phyloP scores from a whole-genome alignment of 64 coral and sea anemone species.

The Astreopora myriophthalma region DNA sequence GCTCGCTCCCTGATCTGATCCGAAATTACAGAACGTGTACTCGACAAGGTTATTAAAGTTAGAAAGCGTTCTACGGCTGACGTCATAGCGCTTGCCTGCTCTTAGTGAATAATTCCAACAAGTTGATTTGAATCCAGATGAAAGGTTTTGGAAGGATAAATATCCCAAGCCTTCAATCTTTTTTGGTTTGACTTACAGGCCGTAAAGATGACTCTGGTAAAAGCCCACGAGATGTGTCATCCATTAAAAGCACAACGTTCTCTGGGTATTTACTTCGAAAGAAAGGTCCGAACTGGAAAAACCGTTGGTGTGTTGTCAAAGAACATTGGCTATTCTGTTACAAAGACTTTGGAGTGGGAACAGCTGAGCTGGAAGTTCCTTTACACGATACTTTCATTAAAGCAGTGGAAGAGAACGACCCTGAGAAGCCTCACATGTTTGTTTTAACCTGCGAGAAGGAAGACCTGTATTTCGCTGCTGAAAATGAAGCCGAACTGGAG shows the following conservation, averaged over 20 bases:
- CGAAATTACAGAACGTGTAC: no score
- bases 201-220: slow-evolving; percentile 62
- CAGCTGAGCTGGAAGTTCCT: slow-evolving; percentile 75
- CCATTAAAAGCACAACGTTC: slow-evolving; percentile 63
- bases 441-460: slow-evolving; percentile 64
- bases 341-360: slow-evolving; percentile 78
- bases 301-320: slow-evolving; percentile 91
- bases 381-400: slow-evolving; percentile 56
- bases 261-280: slow-evolving; percentile 89
- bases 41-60: no score
- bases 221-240: slow-evolving; percentile 1
- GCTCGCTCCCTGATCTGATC: no score
- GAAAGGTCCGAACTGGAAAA: slow-evolving; percentile 85
- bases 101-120: no score
- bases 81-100: no score
- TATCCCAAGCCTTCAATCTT: no score
- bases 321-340: slow-evolving; percentile 74
- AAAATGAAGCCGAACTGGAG: slow-evolving; percentile 89
- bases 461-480: slow-evolving; percentile 62
- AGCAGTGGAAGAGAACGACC: slow-evolving; percentile 33
- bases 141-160: no score
- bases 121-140: no score
- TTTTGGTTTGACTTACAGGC: slow-evolving; percentile 25
- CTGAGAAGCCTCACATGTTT: slow-evolving; percentile 68
- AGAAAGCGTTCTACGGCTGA: no score